A percentile compares a stretch with the other conserved stretches of the same genome.
phyloP scores from a whole-genome alignment of 2,888 invertebrate genomes.

The Cabera pusaria region DNA sequence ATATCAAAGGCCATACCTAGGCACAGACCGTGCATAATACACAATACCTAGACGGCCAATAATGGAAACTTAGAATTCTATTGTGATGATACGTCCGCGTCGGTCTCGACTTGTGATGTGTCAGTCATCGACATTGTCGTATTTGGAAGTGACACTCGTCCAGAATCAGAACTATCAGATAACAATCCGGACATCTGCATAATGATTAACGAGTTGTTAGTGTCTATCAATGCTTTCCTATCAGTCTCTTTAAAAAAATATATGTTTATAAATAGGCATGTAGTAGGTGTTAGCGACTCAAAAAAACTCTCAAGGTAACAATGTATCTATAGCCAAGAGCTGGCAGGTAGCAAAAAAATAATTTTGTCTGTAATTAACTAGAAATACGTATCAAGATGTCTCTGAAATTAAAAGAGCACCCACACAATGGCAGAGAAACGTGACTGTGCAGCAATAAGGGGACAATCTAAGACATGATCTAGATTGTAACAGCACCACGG shows the following conservation, averaged over 20 bases:
- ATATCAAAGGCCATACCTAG: constrained; percentile 58
- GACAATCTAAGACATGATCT: constrained; percentile 79
- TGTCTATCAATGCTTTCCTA: constrained; percentile 67
- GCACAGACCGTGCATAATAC: constrained; percentile 49
- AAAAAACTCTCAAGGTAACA: constrained; percentile 55
- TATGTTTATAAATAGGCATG: constrained; percentile 38
- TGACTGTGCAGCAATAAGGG: constrained; percentile 70
- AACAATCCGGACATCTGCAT: constrained; percentile 67
- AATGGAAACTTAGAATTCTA: constrained; percentile 53
- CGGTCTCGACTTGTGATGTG: constrained; percentile 45
- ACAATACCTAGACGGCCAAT: constrained; percentile 55
- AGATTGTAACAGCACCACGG: constrained; percentile 72
- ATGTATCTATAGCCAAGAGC: constrained; percentile 33
- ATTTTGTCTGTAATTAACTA: constrained; percentile 68
- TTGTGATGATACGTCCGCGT: constrained; percentile 52
- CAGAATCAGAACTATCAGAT: constrained; percentile 58
- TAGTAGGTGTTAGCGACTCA: constrained; percentile 43
- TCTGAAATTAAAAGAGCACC: constrained; percentile 64
- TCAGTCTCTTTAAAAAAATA: constrained; percentile 46
- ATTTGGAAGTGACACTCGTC: constrained; percentile 59
- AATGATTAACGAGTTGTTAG: constrained; percentile 61
- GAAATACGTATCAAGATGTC: constrained; percentile 65
- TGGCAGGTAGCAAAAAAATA: constrained; percentile 47
- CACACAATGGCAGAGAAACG: constrained; percentile 65
- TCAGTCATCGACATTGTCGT: constrained; percentile 62